Evolutionary conservation across 1,140 invertebrate species (phyloP), one percentile per base, ranked within the genome.

Genomic region (Cyclargus thomasi): DNA sequence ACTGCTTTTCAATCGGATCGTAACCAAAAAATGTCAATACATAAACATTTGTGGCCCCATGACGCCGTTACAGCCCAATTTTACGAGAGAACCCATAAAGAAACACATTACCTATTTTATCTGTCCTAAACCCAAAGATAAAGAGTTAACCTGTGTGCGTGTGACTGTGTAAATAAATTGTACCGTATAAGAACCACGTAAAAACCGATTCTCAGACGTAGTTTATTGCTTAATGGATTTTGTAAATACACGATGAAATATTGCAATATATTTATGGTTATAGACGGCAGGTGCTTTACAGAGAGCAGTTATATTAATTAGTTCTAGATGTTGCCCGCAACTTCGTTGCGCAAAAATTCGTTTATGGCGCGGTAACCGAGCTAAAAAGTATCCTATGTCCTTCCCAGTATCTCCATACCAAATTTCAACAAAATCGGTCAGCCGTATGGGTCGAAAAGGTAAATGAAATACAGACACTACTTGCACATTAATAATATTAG

Each of bases 31-130:
- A 59, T 59, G 55, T 59, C 18, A 59, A 59, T 21, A 59, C 55
- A 59, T 59, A 59, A 59, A 59, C 18, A 20, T 20, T 18, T 59
- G 18, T 59, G 5, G 20, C 55, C 55, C 55, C 55, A 59, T 59
- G 55, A 59, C 17, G 20, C 55, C 55, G 18, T 59, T n/a, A 55
- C 18, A 17, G 75, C 69, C 67, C 64, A 29, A 67, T 71, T 85
- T 85, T 85, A 87, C 83, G 86, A 89, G 80, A 80, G 76, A 67
- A 62, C 69, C 78, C 83, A 81, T 80, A 86, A 86, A 85, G 76
- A 77, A 76, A 82, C 79, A 80, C 84, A 86, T 90, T 90, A 90
- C 86, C 84, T 79, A 71, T 81, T 86, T 89, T 87, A 89, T 86
- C 84, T 79, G 76, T 85, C 78, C 81, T 83, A 77, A 87, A 79